These are phyloP conservation scores for Pseudotriccus pelzelni DNA, from an alignment of 2,797 vertebrate genomes.

Conservation along the genomic window DNA sequence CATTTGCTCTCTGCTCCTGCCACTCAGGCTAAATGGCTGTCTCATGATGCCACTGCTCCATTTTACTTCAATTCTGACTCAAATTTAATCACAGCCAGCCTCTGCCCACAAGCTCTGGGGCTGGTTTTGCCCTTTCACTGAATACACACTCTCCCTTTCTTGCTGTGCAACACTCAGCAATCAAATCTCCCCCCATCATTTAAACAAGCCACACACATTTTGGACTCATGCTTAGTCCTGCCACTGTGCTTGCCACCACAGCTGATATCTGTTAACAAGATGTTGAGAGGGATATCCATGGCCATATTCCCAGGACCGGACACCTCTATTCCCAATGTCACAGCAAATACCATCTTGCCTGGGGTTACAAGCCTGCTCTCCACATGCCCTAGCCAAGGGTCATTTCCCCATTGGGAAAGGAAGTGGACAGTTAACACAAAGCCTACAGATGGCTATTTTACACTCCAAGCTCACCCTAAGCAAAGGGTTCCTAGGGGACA, in stretches of 20 bases:
- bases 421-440: neutral
- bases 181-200: neutral
- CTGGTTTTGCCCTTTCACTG: neutral
- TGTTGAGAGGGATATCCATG: neutral
- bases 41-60: neutral
- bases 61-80: neutral
- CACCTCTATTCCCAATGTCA: neutral
- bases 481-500: neutral
- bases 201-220: neutral
- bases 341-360: neutral
- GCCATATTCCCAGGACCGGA: neutral
- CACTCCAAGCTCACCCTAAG: neutral
- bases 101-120: neutral
- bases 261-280: neutral
- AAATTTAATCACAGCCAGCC: neutral
- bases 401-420: neutral
- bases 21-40: neutral
- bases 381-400: neutral
- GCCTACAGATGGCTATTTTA: neutral
- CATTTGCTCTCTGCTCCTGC: neutral
- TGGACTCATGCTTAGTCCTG: neutral
- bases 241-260: neutral
- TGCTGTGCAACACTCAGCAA: neutral
- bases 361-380: neutral
- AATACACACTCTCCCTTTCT: neutral